Evolutionary conservation across 2,113 vertebrate genomes (phyloP).

Genomic region (Paramisgurnus dabryanus): DNA sequence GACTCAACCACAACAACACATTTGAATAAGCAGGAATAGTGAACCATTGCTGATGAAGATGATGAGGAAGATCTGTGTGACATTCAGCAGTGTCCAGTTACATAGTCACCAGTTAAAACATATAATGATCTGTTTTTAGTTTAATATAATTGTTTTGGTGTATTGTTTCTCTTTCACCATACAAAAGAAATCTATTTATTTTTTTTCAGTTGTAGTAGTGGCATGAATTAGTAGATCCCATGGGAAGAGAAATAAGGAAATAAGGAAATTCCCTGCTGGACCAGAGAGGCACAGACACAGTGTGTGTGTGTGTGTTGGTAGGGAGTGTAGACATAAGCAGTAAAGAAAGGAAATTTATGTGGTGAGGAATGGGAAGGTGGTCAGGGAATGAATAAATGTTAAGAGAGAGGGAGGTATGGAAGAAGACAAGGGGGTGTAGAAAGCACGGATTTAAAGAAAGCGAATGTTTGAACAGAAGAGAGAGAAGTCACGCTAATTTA

Average conservation of each 20-base stretch:
- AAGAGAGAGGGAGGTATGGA: slow-evolving; percentile 67
- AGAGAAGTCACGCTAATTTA: slow-evolving; percentile 74
- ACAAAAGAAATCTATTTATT: neutral
- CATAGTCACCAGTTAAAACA: too few species aligned
- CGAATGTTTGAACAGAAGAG: slow-evolving; percentile 76
- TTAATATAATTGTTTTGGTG: too few species aligned
- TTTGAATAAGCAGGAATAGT: neutral
- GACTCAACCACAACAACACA: neutral
- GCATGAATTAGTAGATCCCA: neutral
- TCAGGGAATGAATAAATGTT: slow-evolving; percentile 50
- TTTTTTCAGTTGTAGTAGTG: too few species aligned
- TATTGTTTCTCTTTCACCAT: neutral
- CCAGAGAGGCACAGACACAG: slow-evolving; percentile 39
- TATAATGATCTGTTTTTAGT: neutral
- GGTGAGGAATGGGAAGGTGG: slow-evolving; percentile 52
- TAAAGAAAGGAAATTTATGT: slow-evolving; percentile 74
- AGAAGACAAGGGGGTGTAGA: slow-evolving; percentile 47
- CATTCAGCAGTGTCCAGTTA: too few species aligned
- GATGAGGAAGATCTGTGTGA: too few species aligned
- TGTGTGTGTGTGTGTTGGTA: slow-evolving; percentile 33
- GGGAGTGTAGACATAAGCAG: slow-evolving; percentile 67
- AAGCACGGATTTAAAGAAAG: slow-evolving; percentile 59
- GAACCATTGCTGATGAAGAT: too few species aligned
- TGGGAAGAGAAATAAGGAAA: neutral
- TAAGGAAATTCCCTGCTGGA: neutral